These are phyloP conservation scores for Drosophila multiciliata DNA, from an alignment of 2,888 invertebrate genomes.

Conservation along the genomic window DNA sequence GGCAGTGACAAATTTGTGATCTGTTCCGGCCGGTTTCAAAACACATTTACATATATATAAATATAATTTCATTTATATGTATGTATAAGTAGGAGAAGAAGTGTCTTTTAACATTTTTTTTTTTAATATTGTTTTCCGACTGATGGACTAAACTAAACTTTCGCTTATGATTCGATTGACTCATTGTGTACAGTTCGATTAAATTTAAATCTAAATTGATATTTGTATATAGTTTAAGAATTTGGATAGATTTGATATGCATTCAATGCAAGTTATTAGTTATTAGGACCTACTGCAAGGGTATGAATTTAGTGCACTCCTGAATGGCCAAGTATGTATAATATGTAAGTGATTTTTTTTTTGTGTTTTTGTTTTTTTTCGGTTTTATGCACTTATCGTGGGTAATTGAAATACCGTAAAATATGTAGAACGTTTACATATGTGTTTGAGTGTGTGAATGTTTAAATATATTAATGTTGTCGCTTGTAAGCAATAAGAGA, in stretches of 20 bases:
- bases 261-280: not conserved
- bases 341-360: not conserved
- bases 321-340: conserved; percentile 13
- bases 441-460: not conserved
- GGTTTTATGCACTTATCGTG: not conserved
- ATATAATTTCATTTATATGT: not conserved
- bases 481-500: conserved; percentile 12
- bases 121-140: not conserved
- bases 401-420: not conserved
- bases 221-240: conserved; percentile 14
- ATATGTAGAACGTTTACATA: not conserved
- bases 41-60: not conserved
- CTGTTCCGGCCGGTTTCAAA: not conserved
- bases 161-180: not conserved
- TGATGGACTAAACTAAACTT: no score
- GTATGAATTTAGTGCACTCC: conserved; percentile 12
- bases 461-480: conserved; percentile 11
- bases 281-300: conserved; percentile 3
- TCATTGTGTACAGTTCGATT: not conserved
- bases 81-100: not conserved
- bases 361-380: not conserved
- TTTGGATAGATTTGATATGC: not conserved
- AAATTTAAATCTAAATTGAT: not conserved
- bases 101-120: not conserved
- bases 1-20: not conserved